A percentile compares a stretch with the other conserved stretches of the same genome.
Conservation (phyloP, 1,140 invertebrate genomes). For the Macrotrachela quadricornifera region DNA sequence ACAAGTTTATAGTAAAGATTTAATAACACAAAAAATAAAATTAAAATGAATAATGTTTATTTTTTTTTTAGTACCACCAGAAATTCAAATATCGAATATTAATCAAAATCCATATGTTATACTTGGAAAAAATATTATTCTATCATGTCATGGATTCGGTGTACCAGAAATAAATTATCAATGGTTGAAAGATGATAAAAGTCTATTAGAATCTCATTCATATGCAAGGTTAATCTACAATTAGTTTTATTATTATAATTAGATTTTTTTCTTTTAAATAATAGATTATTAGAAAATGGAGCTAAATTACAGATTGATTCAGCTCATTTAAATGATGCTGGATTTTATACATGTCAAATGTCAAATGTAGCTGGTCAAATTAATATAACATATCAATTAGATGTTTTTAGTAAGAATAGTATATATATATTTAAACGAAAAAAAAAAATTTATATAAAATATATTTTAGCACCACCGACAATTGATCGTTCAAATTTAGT, state of each 20-base stretch:
- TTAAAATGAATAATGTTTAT: conserved; percentile 9
- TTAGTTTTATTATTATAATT: too few relatives aligned
- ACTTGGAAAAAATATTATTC: conserved; percentile 12
- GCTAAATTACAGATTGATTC: conserved; percentile 6
- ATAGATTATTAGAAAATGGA: neutral
- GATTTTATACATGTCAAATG: conserved; percentile 28
- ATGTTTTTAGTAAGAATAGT: conserved; percentile 26
- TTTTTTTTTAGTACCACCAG: conserved; percentile 23
- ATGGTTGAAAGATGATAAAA: conserved; percentile 22
- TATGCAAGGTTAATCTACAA: too few relatives aligned
- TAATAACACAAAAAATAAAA: too few relatives aligned
- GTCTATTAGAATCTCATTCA: neutral
- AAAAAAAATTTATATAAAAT: too few relatives aligned
- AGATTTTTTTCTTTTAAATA: too few relatives aligned
- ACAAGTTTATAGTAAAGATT: conserved; percentile 42
- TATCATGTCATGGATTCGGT: conserved; percentile 21
- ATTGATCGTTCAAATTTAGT: conserved; percentile 17
- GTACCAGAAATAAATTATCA: conserved; percentile 20
- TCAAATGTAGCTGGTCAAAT: conserved; percentile 27
- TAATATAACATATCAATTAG: conserved; percentile 14
- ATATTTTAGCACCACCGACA: conserved; percentile 20
- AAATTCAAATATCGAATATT: conserved; percentile 15
- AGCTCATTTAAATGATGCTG: conserved; percentile 10
- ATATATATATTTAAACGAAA: conserved; percentile 12
- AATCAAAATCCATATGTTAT: conserved; percentile 16